These are phyloP conservation scores for Brenthis daphne DNA, from an alignment of 2,888 invertebrate species.

Conservation along the genomic window DNA sequence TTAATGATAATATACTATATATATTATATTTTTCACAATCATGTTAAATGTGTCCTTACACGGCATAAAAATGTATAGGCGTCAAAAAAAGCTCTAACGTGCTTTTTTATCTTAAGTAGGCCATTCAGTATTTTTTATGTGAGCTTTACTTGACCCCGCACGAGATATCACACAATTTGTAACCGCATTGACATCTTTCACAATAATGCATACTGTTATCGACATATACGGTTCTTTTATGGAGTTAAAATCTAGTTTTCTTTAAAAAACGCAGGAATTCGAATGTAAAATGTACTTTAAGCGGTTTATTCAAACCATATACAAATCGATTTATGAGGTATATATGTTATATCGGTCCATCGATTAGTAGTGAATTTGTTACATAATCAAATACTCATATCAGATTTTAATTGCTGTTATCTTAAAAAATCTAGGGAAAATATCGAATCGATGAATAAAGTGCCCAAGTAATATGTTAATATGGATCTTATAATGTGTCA, in stretches of 20 bases:
- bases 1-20: too few species aligned
- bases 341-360: slow-evolving; percentile 38
- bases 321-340: slow-evolving; percentile 39
- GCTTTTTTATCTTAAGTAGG: slow-evolving; percentile 56
- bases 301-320: slow-evolving; percentile 37
- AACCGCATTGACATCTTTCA: slow-evolving; percentile 42
- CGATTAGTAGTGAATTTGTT: slow-evolving; percentile 20
- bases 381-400: slow-evolving; percentile 18
- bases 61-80: slow-evolving; percentile 16
- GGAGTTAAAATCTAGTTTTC: slow-evolving; percentile 41
- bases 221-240: slow-evolving; percentile 38
- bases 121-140: slow-evolving; percentile 58
- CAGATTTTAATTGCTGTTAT: background rate
- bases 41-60: too few species aligned
- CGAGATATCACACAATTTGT: slow-evolving; percentile 38
- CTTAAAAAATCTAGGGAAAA: too few species aligned
- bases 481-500: too few species aligned
- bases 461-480: too few species aligned
- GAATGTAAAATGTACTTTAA: slow-evolving; percentile 45
- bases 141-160: slow-evolving; percentile 45
- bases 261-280: slow-evolving; percentile 35
- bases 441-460: too few species aligned
- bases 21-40: too few species aligned
- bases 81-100: slow-evolving; percentile 14
- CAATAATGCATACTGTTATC: slow-evolving; percentile 41